Conservation (phyloP, 2,113 vertebrate genomes). For the Enhydra lutris region DNA sequence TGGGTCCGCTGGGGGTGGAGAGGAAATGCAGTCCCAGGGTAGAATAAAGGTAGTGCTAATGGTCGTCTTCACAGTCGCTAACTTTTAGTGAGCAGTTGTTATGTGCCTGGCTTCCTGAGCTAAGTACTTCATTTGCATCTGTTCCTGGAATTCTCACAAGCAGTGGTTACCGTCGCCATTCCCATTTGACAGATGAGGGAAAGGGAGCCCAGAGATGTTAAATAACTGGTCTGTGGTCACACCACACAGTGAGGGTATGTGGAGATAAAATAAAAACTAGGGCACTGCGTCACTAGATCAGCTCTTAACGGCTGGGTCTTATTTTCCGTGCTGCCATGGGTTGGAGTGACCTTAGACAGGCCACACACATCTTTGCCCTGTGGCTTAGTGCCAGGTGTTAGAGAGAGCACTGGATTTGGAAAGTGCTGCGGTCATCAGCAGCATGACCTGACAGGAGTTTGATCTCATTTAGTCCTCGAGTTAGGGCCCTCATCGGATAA, state of each 20-base stretch:
- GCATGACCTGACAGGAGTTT: not conserved
- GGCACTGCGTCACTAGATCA: not conserved
- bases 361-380: rapidly evolving
- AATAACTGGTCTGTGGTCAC: not conserved
- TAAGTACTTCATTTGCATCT: not conserved
- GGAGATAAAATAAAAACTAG: not conserved
- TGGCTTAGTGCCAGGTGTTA: not conserved
- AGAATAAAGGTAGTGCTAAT: not conserved
- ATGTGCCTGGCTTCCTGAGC: too few relatives aligned
- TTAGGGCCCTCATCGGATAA: not conserved
- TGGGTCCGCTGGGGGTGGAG: not conserved
- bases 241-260: not conserved
- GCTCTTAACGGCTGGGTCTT: not conserved
- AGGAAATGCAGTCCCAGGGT: not conserved
- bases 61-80: not conserved
- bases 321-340: not conserved
- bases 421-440: not conserved
- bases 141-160: not conserved
- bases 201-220: not conserved
- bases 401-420: not conserved
- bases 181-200: not conserved
- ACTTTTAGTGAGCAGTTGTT: not conserved
- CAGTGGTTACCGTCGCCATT: not conserved
- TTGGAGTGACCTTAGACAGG: not conserved
- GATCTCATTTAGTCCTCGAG: not conserved